Evolutionary conservation across 2,888 invertebrate genomes (phyloP).

Genomic region (Hartigia nigra): DNA sequence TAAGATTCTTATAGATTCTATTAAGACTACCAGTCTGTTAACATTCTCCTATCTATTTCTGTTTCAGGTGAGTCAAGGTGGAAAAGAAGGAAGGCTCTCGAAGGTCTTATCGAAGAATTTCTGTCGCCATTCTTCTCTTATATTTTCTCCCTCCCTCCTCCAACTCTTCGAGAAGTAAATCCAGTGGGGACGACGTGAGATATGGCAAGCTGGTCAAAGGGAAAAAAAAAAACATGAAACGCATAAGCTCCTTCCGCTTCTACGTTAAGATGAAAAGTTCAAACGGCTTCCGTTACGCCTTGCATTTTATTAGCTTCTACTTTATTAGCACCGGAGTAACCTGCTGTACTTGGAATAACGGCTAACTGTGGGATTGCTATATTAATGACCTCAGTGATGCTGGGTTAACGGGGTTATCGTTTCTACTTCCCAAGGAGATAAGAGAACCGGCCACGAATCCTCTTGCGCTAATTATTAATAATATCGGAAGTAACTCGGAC

Average conservation of each 20-base stretch:
- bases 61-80: background rate
- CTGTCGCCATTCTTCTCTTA: background rate
- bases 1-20: background rate
- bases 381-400: background rate
- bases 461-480: background rate
- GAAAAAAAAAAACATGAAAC: background rate
- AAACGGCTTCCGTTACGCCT: background rate
- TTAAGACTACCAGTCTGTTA: background rate
- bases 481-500: background rate
- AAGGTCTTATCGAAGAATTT: background rate
- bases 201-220: background rate
- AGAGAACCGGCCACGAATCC: background rate
- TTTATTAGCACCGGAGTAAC: background rate
- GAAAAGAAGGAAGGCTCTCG: background rate
- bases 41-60: background rate
- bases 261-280: background rate
- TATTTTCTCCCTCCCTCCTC: background rate
- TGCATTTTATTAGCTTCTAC: background rate
- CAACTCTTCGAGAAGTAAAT: background rate
- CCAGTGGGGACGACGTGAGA: background rate
- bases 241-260: background rate
- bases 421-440: background rate
- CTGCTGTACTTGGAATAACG: background rate
- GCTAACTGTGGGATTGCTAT: background rate
- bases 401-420: background rate